Conservation (phyloP, 2,797 vertebrate species). For the Tarsius wallacei region DNA sequence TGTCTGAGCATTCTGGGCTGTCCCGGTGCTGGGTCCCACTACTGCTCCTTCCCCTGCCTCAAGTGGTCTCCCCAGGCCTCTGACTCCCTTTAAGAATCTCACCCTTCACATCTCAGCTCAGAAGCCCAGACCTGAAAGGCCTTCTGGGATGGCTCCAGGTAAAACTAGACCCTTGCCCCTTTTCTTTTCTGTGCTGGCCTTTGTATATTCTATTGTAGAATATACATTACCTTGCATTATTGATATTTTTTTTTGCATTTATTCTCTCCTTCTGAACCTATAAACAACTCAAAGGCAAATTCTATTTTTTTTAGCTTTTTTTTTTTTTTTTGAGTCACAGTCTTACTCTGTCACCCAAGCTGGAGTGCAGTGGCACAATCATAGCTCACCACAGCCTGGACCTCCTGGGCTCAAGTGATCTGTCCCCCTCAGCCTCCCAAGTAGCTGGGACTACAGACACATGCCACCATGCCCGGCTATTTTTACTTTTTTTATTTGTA, state of each 20-base stretch:
- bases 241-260: not conserved
- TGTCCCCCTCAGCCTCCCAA: no score
- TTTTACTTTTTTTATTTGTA: not conserved
- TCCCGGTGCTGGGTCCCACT: not conserved
- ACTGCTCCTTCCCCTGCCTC: not conserved
- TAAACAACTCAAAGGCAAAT: not conserved
- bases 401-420: no score
- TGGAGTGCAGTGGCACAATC: no score
- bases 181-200: not conserved
- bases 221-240: not conserved
- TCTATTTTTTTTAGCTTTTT: not conserved
- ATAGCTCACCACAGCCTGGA: no score
- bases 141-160: not conserved
- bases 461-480: no score
- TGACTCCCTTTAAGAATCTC: not conserved
- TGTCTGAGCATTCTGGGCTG: not conserved
- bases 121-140: not conserved
- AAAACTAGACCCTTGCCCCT: not conserved
- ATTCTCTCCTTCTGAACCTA: not conserved
- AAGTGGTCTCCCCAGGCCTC: not conserved
- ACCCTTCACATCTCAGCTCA: not conserved
- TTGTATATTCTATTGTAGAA: not conserved
- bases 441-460: no score
- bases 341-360: no score
- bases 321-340: no score